Evolutionary conservation across 2,113 vertebrate genomes (phyloP).

Genomic region (Desmodus rotundus): DNA sequence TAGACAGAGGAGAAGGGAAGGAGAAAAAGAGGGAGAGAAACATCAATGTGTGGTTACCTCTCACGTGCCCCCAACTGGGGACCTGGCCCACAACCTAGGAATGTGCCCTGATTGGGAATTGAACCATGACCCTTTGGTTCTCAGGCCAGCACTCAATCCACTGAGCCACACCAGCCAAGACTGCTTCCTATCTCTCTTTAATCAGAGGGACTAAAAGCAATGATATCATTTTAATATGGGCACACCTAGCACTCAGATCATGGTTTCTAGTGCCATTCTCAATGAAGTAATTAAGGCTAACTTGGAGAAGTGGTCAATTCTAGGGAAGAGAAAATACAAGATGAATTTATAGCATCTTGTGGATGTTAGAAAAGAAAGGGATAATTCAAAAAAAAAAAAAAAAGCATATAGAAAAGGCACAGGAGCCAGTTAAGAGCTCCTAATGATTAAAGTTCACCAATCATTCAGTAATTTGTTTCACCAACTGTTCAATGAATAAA

Average conservation of each 20-base stretch:
- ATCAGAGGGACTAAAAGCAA: background rate
- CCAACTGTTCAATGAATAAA: no score
- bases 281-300: background rate
- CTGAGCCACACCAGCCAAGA: no score
- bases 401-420: background rate
- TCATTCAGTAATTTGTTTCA: background rate
- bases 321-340: background rate
- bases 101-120: no score
- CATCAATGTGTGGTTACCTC: no score
- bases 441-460: background rate
- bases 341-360: background rate
- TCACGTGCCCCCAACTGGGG: no score
- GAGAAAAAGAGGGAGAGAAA: no score
- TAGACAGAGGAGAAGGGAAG: no score
- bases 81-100: no score
- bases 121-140: no score
- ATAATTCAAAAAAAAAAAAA: background rate
- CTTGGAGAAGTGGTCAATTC: background rate
- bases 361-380: background rate
- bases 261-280: background rate
- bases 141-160: no score
- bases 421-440: background rate
- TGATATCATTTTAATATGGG: background rate
- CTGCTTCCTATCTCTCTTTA: background rate
- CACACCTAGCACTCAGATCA: background rate